phyloP scores from a whole-genome alignment of 1,140 invertebrate species.

The Cydia strobilella region DNA sequence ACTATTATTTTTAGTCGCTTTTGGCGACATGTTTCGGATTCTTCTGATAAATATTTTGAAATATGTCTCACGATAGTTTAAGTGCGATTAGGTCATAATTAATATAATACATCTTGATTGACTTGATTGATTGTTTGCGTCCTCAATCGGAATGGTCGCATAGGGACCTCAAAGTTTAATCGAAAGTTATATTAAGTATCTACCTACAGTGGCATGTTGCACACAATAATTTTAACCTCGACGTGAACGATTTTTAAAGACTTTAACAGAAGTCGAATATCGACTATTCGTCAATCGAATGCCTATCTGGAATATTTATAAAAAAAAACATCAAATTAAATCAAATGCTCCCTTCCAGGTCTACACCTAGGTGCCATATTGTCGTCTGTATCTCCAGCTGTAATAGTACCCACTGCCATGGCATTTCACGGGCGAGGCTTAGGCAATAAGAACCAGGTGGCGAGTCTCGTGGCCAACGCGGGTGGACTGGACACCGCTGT shows the following conservation, averaged over 20 bases:
- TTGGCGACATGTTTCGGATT: too few relatives aligned
- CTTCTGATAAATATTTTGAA: too few relatives aligned
- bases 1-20: too few relatives aligned
- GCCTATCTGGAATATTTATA: too few relatives aligned
- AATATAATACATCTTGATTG: not conserved
- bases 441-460: conserved; percentile 95
- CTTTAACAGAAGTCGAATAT: not conserved
- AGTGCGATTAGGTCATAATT: too few relatives aligned
- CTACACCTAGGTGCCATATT: conserved; percentile 92
- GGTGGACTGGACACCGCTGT: conserved; percentile 91
- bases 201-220: not conserved
- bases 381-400: conserved; percentile 95
- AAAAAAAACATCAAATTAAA: not conserved
- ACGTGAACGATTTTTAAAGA: too few relatives aligned
- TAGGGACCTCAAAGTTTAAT: not conserved
- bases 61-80: too few relatives aligned
- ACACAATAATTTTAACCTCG: not conserved
- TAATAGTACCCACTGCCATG: conserved; percentile 94
- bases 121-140: not conserved
- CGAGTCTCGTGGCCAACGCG: conserved; percentile 93
- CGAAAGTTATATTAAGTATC: not conserved
- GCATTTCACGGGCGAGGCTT: conserved; percentile 89
- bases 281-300: too few relatives aligned
- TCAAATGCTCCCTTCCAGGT: conserved; percentile 46
- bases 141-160: not conserved